phyloP scores from a whole-genome alignment of 2,113 vertebrate genomes.

The Myotis yumanensis region DNA sequence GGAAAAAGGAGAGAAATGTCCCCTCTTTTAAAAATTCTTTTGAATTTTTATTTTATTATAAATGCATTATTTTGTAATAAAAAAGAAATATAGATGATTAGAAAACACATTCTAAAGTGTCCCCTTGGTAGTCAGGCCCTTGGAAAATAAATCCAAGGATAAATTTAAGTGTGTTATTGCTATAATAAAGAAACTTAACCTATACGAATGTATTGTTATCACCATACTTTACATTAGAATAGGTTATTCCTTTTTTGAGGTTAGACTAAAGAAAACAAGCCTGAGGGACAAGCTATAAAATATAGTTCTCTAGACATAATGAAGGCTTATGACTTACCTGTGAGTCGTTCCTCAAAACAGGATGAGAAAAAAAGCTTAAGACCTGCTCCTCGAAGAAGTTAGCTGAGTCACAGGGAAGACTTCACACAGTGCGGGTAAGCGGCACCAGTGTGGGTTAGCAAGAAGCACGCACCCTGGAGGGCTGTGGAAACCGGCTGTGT shows the following conservation, averaged over 20 bases:
- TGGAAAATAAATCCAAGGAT: not conserved
- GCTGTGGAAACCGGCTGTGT: constrained; percentile 50
- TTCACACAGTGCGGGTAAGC: not conserved
- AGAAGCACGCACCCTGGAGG: constrained; percentile 35
- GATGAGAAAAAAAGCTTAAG: not conserved
- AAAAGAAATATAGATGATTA: not conserved
- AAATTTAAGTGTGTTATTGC: not conserved
- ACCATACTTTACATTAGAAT: not conserved
- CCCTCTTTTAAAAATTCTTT: not conserved
- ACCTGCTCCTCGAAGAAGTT: not conserved
- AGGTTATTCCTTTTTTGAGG: not conserved
- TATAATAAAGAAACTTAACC: not conserved
- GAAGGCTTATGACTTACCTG: not conserved
- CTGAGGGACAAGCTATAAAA: not conserved
- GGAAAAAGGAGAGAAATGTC: not conserved
- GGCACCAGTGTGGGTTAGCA: not conserved
- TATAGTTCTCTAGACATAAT: not conserved
- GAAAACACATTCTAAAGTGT: not conserved
- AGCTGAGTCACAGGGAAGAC: not conserved
- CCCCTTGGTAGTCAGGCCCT: not conserved
- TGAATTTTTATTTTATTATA: constrained; percentile 24
- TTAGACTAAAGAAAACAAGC: constrained; percentile 27
- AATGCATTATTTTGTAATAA: not conserved
- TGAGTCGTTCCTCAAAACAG: not conserved
- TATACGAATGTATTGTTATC: not conserved